Evolutionary conservation across 2,113 vertebrate species (phyloP).

Genomic region (Candoia aspera): DNA sequence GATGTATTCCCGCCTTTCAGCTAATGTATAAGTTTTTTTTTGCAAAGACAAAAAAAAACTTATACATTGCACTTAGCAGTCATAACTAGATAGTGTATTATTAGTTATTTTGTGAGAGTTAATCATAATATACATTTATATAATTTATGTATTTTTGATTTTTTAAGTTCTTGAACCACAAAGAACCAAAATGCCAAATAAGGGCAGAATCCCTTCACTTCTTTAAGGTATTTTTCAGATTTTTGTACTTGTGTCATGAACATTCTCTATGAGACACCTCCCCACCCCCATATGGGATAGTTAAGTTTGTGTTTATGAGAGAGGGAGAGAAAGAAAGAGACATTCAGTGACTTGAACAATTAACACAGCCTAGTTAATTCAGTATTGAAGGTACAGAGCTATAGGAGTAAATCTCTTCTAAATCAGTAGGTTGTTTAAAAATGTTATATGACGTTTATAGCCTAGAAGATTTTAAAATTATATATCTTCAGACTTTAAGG

Average conservation of each 20-base stretch:
- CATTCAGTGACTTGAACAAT: neutral
- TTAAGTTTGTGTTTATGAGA: neutral
- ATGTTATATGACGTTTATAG: neutral
- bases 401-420: neutral
- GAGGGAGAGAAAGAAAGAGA: neutral
- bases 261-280: neutral
- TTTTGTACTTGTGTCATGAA: neutral
- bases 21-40: neutral
- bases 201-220: neutral
- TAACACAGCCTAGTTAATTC: neutral
- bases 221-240: neutral
- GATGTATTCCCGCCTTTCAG: neutral
- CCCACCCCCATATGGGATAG: neutral
- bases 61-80: neutral
- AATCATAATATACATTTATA: neutral
- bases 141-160: neutral
- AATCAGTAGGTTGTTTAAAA: neutral
- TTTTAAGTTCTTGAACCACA: neutral
- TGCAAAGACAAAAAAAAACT: no score
- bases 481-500: neutral
- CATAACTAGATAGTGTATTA: neutral
- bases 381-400: neutral
- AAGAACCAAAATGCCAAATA: neutral
- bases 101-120: neutral
- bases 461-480: neutral